A percentile compares a stretch with the other conserved stretches of the same genome.
phyloP scores from a whole-genome alignment of 2,888 invertebrate species.

The Cylindroiulus punctatus region DNA sequence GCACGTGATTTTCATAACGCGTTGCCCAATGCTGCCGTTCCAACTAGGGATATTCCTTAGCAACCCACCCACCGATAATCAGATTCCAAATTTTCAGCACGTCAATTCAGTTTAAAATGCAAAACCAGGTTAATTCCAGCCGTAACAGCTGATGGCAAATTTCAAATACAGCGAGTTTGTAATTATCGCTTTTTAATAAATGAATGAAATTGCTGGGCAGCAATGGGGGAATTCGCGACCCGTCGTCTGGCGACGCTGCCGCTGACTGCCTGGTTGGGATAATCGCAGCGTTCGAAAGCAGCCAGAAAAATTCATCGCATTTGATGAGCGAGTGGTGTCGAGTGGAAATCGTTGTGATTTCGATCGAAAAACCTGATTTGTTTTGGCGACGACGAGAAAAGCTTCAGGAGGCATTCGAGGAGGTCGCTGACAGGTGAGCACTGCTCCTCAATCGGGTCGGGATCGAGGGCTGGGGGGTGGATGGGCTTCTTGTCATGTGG shows the following conservation, averaged over 20 bases:
- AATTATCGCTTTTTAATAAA: too few relatives aligned
- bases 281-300: constrained; percentile 16
- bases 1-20: too few relatives aligned
- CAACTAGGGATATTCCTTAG: too few relatives aligned
- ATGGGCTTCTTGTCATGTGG: background rate
- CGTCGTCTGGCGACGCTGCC: background rate
- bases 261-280: background rate
- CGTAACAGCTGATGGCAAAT: too few relatives aligned
- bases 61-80: too few relatives aligned
- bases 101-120: too few relatives aligned
- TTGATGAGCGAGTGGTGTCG: background rate
- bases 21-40: too few relatives aligned
- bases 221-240: background rate
- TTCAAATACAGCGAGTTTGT: too few relatives aligned
- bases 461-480: background rate
- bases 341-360: background rate
- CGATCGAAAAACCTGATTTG: background rate
- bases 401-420: background rate
- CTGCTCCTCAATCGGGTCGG: background rate
- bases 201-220: too few relatives aligned
- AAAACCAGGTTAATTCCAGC: too few relatives aligned
- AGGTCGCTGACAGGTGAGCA: constrained; percentile 36
- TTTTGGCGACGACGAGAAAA: background rate
- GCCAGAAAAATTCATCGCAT: background rate
- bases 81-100: too few relatives aligned